A percentile compares a stretch with the other conserved stretches of the same genome.
phyloP scores from a whole-genome alignment of 1,140 invertebrate species.

The Drosophila varians region DNA sequence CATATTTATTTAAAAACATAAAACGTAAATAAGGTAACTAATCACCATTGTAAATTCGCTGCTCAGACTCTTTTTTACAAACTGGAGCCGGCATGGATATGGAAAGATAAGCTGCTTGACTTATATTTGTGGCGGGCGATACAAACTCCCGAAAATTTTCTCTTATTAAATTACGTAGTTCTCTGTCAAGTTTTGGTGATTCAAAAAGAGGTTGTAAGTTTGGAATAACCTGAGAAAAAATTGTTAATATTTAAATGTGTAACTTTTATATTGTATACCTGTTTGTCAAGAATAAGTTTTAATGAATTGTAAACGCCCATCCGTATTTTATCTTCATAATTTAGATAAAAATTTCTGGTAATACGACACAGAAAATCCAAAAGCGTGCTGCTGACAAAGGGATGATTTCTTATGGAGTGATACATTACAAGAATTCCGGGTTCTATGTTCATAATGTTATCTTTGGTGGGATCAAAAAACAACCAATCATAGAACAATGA shows the following conservation, averaged over 20 bases:
- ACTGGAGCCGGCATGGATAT: conserved; percentile 42
- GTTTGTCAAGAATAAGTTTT: conserved; percentile 96
- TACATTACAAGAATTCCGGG: conserved; percentile 99
- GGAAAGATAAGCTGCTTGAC: conserved; percentile 37
- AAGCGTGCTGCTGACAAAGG: conserved; percentile 96
- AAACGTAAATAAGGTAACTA: neutral
- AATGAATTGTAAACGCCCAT: conserved; percentile 96
- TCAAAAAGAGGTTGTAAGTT: conserved; percentile 96
- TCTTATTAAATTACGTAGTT: conserved; percentile 92
- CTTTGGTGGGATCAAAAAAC: conserved; percentile 96
- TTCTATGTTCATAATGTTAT: conserved; percentile 99
- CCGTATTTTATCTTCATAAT: conserved; percentile 92
- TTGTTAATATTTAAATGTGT: neutral
- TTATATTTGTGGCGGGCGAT: conserved; percentile 84
- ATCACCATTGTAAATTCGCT: conserved; percentile 39
- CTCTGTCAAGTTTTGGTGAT: conserved; percentile 95
- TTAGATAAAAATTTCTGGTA: conserved; percentile 96
- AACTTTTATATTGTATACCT: conserved; percentile 86
- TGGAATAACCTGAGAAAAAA: conserved; percentile 85
- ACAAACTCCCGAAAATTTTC: conserved; percentile 97
- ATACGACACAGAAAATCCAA: conserved; percentile 98
- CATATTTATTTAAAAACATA: neutral
- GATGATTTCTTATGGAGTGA: conserved; percentile 97
- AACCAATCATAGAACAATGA: conserved; percentile 99
- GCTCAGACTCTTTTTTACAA: conserved; percentile 73